Percentiles rank a stretch among this genome's conserved stretches.
Conservation (phyloP, 1,140 invertebrate species). For the Neodiprion lecontei region DNA sequence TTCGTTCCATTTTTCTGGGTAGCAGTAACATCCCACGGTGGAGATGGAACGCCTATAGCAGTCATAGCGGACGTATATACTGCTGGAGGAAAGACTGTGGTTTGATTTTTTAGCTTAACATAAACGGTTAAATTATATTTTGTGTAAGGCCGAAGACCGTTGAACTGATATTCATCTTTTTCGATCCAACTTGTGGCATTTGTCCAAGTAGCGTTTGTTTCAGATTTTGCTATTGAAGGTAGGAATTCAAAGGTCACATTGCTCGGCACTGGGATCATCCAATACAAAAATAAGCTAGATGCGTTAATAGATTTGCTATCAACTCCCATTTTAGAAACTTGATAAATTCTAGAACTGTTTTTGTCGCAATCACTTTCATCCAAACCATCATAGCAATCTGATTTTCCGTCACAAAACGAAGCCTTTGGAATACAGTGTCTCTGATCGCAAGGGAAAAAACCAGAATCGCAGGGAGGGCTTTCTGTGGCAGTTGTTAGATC, state of each 20-base stretch:
- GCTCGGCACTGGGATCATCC: constrained; percentile 61
- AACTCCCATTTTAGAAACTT: constrained; percentile 62
- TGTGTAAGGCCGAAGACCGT: constrained; percentile 71
- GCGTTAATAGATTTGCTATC: constrained; percentile 61
- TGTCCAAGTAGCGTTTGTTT: constrained; percentile 57
- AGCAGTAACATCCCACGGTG: constrained; percentile 70
- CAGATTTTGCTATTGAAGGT: constrained; percentile 62
- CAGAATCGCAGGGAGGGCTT: constrained; percentile 60
- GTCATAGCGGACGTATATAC: constrained; percentile 70
- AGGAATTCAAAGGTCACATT: constrained; percentile 66
- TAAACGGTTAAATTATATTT: constrained; percentile 81
- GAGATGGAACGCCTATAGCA: constrained; percentile 69
- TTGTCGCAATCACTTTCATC: constrained; percentile 75
- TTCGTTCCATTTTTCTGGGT: constrained; percentile 69
- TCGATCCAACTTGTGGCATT: constrained; percentile 66
- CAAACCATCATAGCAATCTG: constrained; percentile 74
- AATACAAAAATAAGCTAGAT: constrained; percentile 63
- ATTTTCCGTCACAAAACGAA: constrained; percentile 70
- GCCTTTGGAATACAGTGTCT: constrained; percentile 66
- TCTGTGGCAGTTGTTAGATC: constrained; percentile 40
- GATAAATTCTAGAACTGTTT: constrained; percentile 58
- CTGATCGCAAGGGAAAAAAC: constrained; percentile 70
- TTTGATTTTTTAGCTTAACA: constrained; percentile 64
- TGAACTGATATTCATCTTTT: constrained; percentile 66
- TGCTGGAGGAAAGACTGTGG: constrained; percentile 64